Evolutionary conservation across 2,888 invertebrate genomes (phyloP), one percentile per base, ranked within the genome.

Genomic region (Tribolium freemani): DNA sequence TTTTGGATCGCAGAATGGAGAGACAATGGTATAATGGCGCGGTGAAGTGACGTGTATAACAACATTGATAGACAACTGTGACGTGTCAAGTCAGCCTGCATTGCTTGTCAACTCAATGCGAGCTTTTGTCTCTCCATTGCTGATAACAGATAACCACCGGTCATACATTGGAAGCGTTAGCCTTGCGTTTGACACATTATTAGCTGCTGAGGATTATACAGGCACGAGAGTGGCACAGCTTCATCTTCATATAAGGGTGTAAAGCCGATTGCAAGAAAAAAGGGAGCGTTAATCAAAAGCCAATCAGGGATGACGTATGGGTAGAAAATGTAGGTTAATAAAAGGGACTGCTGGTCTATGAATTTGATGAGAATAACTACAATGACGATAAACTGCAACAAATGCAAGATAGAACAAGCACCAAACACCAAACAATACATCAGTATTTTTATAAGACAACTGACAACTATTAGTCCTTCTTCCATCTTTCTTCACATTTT

Each of bases 31-130:
- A 82, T 78, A 83, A 83, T 83, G 78, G 81, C 77, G 76, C 81
- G 78, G 83, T 83, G 81, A 83, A 83, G 83, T 83, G 83, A 83
- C 82, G 82, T 81, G 81, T 83, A 81, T 75, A 78, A 80, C 79
- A 82, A 81, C 80, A 81, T 80, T 83, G 83, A 83, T 78, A 80
- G 82, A 81, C 82, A 79, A 81, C 78, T 80, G 79, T 82, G 83
- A 82, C 82, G 82, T 79, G 83, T 83, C 83, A 80, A 79, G 80
- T 81, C 77, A 74, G 78, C 82, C 82, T 81, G 82, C 80, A 82
- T 80, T 73, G 81, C 77, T 79, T 80, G 83, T 82, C 83, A 83
- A 77, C 76, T 82, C 81, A 80, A 82, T 82, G 76, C 75, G 75
- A 68, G 77, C 79, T 81, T 82, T 83, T 83, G 81, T 82, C 76